Evolutionary conservation across 2,797 vertebrate species (phyloP), one percentile per base, ranked within the genome.

Genomic region (Enoplosus armatus): DNA sequence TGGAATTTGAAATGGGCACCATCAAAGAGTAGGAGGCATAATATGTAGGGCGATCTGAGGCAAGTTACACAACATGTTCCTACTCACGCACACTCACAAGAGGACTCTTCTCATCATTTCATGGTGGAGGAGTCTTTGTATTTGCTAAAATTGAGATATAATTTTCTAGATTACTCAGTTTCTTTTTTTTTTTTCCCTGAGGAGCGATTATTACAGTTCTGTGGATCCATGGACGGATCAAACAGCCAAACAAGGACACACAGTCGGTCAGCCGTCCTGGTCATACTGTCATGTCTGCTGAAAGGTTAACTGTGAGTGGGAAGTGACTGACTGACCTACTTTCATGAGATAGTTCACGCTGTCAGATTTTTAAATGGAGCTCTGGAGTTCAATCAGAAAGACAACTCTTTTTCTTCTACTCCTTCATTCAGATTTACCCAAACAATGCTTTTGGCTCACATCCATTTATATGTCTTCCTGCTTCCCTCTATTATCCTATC

Each of bases 41-140:
- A 74, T 55, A 80, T 83, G 51, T 81, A 54, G 85, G 79, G 7
- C 15, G 41, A 79, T 77, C 24, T 68, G 63, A 62, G 47, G 33
- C 54, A 74, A 67, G 77, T 82, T 72, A 74, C 41, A 67, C 74
- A 83, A 82, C 45, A 41, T 18, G 16, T 35, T 54, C 22, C n/a
- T 39, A 65, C 69, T 61, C 51, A n/a, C 2, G 1, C 63, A 58
- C 66, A 65, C 72, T 27, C 35, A 66, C 54, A 37, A 55, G 68
- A 55, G 64, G n/a, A 31, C 64, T 50, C 58, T 51, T 76, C 22
- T 35, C 41, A 20, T 1, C 16, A 14, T 33, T 11, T 56, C 3
- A 59, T 6, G 2, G 0, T 31, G 24, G 33, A 53, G 12, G 4
- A 22, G n/a, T 56, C 67, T 54, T 66, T 81, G 62, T 33, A n/a